These are phyloP conservation scores for Cephus spinipes DNA, from an alignment of 2,888 invertebrate genomes.

Conservation along the genomic window DNA sequence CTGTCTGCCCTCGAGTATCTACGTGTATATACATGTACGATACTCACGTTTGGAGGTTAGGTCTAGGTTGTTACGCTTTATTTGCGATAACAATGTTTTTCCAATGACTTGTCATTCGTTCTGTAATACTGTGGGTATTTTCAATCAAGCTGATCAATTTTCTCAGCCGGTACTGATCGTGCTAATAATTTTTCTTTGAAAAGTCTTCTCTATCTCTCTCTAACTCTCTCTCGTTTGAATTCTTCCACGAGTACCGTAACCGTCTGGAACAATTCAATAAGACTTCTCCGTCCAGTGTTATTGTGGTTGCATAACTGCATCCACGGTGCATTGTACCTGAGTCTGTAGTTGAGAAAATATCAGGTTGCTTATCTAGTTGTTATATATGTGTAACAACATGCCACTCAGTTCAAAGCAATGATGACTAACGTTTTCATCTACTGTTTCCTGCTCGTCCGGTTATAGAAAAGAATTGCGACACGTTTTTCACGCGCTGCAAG, in stretches of 20 bases:
- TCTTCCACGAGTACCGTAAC: background rate
- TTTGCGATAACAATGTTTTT: background rate
- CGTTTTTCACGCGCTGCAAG: background rate
- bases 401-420: background rate
- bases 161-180: background rate
- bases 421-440: background rate
- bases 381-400: background rate
- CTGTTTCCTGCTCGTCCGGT: background rate
- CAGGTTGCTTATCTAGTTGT: background rate
- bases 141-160: background rate
- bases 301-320: background rate
- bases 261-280: background rate
- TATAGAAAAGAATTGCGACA: background rate
- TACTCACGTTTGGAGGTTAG: background rate
- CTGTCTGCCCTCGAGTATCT: background rate
- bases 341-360: background rate
- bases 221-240: no score
- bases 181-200: background rate
- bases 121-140: background rate
- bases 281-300: background rate
- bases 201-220: background rate
- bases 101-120: background rate
- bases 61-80: background rate
- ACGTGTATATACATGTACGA: background rate
- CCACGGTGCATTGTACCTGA: background rate